These are phyloP conservation scores for Octonoba sinensis DNA, from an alignment of 2,888 invertebrate genomes.

Conservation along the genomic window DNA sequence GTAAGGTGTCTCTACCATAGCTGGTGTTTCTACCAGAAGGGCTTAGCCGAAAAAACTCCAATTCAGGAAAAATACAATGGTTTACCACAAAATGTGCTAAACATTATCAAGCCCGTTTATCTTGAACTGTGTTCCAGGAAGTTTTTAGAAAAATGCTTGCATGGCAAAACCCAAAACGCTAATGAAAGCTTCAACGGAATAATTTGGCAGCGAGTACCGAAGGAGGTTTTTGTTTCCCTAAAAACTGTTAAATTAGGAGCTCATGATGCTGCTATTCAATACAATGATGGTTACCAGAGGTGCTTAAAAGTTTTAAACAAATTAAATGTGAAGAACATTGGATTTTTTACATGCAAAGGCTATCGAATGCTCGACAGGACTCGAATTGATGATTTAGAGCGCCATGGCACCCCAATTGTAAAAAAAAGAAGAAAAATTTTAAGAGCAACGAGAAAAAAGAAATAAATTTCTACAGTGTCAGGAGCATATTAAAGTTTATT, in stretches of 20 bases:
- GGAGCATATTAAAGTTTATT: too few relatives aligned
- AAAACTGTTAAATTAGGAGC: neutral
- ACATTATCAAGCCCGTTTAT: neutral
- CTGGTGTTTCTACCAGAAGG: constrained; percentile 23
- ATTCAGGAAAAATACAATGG: too few relatives aligned
- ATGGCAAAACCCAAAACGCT: neutral
- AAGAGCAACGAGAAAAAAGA: too few relatives aligned
- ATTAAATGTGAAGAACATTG: neutral
- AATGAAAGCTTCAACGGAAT: constrained; percentile 23
- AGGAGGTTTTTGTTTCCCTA: neutral
- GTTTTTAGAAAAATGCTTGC: neutral
- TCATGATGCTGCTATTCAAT: neutral
- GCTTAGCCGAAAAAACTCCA: neutral
- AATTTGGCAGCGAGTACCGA: constrained; percentile 9
- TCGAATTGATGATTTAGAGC: neutral
- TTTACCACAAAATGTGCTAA: too few relatives aligned
- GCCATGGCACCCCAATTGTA: neutral
- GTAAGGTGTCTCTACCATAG: too few relatives aligned
- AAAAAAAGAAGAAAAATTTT: too few relatives aligned
- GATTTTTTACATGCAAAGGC: neutral
- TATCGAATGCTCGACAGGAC: neutral
- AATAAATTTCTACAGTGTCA: too few relatives aligned
- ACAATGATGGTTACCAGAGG: neutral
- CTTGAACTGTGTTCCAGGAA: constrained; percentile 2
- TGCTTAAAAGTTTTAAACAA: neutral